phyloP scores from a whole-genome alignment of 2,888 invertebrate species.

The Brachylomia viminalis region DNA sequence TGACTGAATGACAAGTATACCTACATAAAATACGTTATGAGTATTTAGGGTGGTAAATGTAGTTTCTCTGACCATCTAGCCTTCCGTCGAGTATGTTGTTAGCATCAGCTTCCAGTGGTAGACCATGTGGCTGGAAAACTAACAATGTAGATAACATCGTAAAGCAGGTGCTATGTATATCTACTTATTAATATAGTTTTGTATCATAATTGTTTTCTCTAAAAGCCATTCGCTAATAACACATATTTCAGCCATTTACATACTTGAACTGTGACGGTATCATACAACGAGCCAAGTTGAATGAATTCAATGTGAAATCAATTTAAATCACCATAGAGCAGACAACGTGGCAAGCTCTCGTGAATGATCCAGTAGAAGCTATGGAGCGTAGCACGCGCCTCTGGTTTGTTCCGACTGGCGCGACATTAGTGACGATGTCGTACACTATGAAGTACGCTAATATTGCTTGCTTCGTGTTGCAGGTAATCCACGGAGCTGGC shows the following conservation, averaged over 20 bases:
- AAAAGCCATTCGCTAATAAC: neutral
- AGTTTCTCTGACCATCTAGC: neutral
- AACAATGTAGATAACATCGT: neutral
- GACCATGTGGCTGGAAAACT: neutral
- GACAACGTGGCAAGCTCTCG: neutral
- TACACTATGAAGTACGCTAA: neutral
- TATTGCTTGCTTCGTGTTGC: conserved; percentile 52
- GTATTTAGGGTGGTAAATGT: neutral
- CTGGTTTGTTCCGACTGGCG: neutral
- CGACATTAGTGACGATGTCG: too few relatives aligned
- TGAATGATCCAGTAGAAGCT: neutral
- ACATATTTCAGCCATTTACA: neutral
- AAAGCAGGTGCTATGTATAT: neutral
- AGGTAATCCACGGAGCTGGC: conserved; percentile 78
- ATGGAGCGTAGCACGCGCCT: neutral
- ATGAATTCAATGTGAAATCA: neutral
- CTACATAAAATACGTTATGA: neutral
- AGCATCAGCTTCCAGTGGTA: neutral
- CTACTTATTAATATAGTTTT: neutral
- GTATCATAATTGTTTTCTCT: neutral
- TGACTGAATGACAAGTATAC: neutral
- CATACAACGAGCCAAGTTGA: neutral
- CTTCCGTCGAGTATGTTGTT: neutral
- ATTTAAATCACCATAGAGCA: neutral
- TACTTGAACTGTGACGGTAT: too few relatives aligned